Evolutionary conservation across 2,797 vertebrate genomes (phyloP).

Genomic region (Notamacropus eugenii): DNA sequence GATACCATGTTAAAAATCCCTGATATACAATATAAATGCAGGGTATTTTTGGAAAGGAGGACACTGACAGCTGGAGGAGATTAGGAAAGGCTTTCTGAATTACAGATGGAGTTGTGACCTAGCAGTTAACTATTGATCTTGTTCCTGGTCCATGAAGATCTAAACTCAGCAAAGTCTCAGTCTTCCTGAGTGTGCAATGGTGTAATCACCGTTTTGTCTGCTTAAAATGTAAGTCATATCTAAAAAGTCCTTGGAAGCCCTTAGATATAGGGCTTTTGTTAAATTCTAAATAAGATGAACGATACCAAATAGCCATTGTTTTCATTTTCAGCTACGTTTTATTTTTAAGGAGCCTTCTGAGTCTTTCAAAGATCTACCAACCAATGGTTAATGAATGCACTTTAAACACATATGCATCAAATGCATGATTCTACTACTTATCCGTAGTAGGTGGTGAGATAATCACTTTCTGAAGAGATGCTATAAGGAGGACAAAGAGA

Average conservation of each 20-base stretch:
- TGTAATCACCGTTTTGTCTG: background rate
- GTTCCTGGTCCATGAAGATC: background rate
- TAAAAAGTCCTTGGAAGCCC: conserved; percentile 18
- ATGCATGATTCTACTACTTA: conserved; percentile 4
- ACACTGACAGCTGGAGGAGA: background rate
- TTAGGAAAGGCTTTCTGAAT: background rate
- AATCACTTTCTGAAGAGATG: conserved; percentile 14
- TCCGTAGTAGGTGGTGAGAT: background rate
- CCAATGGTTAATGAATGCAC: conserved; percentile 1
- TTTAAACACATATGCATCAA: conserved; percentile 20
- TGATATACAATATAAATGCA: background rate
- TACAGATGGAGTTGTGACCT: conserved; percentile 10
- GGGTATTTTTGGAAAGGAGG: background rate
- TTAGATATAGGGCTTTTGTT: conserved; percentile 8
- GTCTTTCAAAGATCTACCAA: conserved; percentile 36
- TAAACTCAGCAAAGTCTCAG: background rate
- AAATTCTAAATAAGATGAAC: conserved; percentile 32
- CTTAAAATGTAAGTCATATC: conserved; percentile 11
- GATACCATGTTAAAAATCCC: background rate
- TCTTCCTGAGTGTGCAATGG: background rate
- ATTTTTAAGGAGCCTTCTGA: conserved; percentile 36
- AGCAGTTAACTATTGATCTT: conserved; percentile 18
- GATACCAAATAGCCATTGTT: background rate
- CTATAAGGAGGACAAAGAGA: conserved; percentile 31
- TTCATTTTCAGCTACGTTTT: conserved; percentile 14